Evolutionary conservation across 2,113 vertebrate species (phyloP).

Genomic region (Prinia subflava): DNA sequence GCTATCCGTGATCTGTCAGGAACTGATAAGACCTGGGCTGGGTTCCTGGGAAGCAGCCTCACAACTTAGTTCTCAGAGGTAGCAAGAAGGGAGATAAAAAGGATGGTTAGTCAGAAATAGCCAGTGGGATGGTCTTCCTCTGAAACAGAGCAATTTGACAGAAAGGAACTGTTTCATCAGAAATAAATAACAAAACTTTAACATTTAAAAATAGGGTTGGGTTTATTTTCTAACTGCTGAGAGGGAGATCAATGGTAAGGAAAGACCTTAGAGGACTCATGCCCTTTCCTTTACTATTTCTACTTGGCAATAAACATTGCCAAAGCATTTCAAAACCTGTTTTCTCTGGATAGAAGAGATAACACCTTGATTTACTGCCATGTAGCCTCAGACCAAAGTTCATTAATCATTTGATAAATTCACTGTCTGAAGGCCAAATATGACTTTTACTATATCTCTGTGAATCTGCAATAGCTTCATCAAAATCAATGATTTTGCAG

Average conservation of each 20-base stretch:
- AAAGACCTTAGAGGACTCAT: not conserved
- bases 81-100: not conserved
- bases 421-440: not conserved
- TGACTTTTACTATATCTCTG: not conserved
- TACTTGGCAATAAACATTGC: not conserved
- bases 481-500: not conserved
- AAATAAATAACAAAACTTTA: not conserved
- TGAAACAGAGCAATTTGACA: not conserved
- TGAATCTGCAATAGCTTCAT: not conserved
- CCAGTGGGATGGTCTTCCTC: not conserved
- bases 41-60: not conserved
- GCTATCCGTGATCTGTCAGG: not conserved
- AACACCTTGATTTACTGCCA: not conserved
- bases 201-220: not conserved
- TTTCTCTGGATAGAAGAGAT: not conserved
- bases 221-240: not conserved
- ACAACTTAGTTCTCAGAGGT: slow-evolving; percentile 7
- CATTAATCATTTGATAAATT: not conserved
- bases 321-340: not conserved
- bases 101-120: not conserved
- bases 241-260: not conserved
- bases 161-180: not conserved
- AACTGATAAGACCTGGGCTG: slow-evolving; percentile 40
- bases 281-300: not conserved
- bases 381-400: not conserved